phyloP scores from a whole-genome alignment of 2,113 vertebrate genomes.

The Actenoides hombroni region DNA sequence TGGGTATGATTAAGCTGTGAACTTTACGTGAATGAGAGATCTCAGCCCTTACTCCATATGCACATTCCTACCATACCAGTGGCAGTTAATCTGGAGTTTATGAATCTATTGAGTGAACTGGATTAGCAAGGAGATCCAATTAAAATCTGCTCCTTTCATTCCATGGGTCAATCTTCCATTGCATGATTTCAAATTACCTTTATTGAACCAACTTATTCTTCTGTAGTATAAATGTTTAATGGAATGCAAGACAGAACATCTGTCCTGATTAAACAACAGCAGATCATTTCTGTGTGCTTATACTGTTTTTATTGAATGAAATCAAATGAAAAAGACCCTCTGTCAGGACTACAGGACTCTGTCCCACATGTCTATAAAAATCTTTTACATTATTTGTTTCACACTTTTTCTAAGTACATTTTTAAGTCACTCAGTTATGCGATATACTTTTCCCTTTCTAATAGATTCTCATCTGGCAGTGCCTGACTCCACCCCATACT shows the following conservation, averaged over 20 bases:
- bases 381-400: neutral
- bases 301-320: neutral
- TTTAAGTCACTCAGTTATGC: neutral
- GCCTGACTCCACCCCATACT: neutral
- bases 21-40: neutral
- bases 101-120: neutral
- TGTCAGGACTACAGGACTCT: neutral
- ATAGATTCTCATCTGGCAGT: neutral
- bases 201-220: neutral
- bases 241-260: neutral
- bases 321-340: neutral
- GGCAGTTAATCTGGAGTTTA: neutral
- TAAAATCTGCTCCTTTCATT: neutral
- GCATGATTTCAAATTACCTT: neutral
- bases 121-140: neutral
- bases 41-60: neutral
- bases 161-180: neutral
- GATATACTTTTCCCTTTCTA: neutral
- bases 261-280: neutral
- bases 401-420: neutral
- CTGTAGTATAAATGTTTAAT: neutral
- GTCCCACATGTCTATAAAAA: neutral
- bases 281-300: neutral
- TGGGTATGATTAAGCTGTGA: neutral
- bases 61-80: accelerated